phyloP scores from a whole-genome alignment of 2,888 invertebrate species.

The Dryobota labecula region DNA sequence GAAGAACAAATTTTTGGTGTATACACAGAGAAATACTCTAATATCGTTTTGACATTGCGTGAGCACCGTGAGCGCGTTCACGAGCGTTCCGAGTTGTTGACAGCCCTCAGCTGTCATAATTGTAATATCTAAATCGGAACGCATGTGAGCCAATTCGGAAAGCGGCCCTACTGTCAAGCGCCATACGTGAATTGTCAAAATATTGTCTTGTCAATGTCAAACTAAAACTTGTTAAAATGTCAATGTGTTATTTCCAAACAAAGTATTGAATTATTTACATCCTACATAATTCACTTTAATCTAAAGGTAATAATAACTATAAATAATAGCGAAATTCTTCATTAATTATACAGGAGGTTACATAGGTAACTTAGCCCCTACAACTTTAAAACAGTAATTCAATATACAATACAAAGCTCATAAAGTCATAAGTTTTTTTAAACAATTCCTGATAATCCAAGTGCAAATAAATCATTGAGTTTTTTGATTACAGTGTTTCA shows the following conservation, averaged over 20 bases:
- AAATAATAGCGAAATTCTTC: neutral
- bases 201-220: constrained; percentile 26
- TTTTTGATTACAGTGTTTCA: constrained; percentile 36
- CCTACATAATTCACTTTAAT: neutral
- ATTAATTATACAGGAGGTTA: neutral
- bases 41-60: too few species aligned
- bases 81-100: too few species aligned
- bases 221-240: neutral
- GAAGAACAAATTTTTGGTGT: too few species aligned
- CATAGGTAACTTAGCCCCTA: neutral
- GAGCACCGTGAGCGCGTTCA: too few species aligned
- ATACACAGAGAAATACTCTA: too few species aligned
- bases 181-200: neutral
- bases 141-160: too few species aligned
- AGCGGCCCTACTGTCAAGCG: too few species aligned
- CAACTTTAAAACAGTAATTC: neutral
- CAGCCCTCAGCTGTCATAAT: too few species aligned
- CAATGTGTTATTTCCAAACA: constrained; percentile 4
- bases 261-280: constrained; percentile 8
- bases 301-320: constrained; percentile 11
- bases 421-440: neutral
- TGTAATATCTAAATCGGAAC: too few species aligned
- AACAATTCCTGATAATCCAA: neutral
- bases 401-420: neutral
- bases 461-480: neutral